These are phyloP conservation scores for Pararge aegeria DNA, from an alignment of 1,140 invertebrate species.

Conservation along the genomic window DNA sequence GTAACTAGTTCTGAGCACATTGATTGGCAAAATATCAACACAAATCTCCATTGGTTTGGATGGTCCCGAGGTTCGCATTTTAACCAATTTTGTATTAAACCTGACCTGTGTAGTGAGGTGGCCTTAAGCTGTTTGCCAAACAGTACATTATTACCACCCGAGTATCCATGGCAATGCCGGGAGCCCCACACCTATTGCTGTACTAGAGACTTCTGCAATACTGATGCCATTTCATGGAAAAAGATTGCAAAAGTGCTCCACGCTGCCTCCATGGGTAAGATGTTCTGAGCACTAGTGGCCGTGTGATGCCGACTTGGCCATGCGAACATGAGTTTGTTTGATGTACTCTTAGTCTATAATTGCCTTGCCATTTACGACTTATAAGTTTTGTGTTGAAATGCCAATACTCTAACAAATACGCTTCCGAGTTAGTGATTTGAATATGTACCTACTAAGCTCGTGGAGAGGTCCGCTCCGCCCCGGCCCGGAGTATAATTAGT, in stretches of 20 bases:
- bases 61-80: slow-evolving; percentile 39
- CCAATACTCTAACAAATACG: slow-evolving; percentile 72
- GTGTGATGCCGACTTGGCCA: slow-evolving; percentile 61
- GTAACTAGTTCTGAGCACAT: neutral
- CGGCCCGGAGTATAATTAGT: slow-evolving; percentile 43
- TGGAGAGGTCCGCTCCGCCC: slow-evolving; percentile 30
- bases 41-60: slow-evolving; percentile 43
- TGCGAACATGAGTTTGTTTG: slow-evolving; percentile 72
- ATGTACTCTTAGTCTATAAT: slow-evolving; percentile 72
- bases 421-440: slow-evolving; percentile 70
- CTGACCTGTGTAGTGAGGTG: slow-evolving; percentile 65
- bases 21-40: slow-evolving; percentile 62
- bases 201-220: slow-evolving; percentile 69
- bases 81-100: slow-evolving; percentile 60
- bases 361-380: slow-evolving; percentile 67
- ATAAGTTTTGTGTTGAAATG: slow-evolving; percentile 76
- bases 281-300: slow-evolving; percentile 56
- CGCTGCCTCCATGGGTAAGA: slow-evolving; percentile 64
- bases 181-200: slow-evolving; percentile 64
- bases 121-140: slow-evolving; percentile 63
- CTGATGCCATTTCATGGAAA: slow-evolving; percentile 55
- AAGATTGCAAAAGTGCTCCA: slow-evolving; percentile 51
- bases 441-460: slow-evolving; percentile 67
- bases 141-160: slow-evolving; percentile 59
- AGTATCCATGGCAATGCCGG: slow-evolving; percentile 61